Percentiles rank a stretch among this genome's conserved stretches.
These are phyloP conservation scores for Nephrotoma flavescens DNA, from an alignment of 2,888 invertebrate species.

Conservation along the genomic window DNA sequence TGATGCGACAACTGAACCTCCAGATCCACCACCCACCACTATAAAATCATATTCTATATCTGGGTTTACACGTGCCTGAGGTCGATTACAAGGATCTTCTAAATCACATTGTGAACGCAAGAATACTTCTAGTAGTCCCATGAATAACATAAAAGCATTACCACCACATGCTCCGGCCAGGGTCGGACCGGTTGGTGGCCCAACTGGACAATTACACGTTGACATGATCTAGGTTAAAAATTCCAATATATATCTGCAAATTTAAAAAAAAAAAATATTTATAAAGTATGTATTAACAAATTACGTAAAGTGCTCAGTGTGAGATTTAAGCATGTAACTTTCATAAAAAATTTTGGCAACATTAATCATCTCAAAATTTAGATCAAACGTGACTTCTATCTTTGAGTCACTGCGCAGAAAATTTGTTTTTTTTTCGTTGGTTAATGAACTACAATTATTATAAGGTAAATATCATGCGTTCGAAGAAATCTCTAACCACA, in stretches of 20 bases:
- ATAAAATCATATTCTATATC: slow-evolving; percentile 33
- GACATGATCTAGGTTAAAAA: slow-evolving; percentile 2
- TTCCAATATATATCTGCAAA: background rate
- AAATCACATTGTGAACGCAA: slow-evolving; percentile 73
- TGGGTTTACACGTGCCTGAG: slow-evolving; percentile 37
- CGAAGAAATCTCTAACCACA: background rate
- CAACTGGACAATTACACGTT: slow-evolving; percentile 66
- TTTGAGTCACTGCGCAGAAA: background rate
- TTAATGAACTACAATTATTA: background rate
- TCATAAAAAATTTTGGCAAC: background rate
- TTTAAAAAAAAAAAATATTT: background rate
- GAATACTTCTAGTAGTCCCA: slow-evolving; percentile 77
- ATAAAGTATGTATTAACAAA: background rate
- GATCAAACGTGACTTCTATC: background rate
- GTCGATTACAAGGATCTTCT: slow-evolving; percentile 72
- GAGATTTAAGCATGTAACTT: background rate
- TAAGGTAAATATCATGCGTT: background rate
- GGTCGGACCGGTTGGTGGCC: slow-evolving; percentile 65
- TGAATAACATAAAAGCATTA: slow-evolving; percentile 74
- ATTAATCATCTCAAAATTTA: background rate
- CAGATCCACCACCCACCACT: slow-evolving; percentile 31
- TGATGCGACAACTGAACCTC: slow-evolving; percentile 30
- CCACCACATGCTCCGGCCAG: slow-evolving; percentile 74
- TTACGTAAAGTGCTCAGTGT: background rate
- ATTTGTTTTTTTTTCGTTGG: background rate